These are phyloP conservation scores for Pararge aegeria DNA, from an alignment of 1,140 invertebrate genomes.

Conservation along the genomic window DNA sequence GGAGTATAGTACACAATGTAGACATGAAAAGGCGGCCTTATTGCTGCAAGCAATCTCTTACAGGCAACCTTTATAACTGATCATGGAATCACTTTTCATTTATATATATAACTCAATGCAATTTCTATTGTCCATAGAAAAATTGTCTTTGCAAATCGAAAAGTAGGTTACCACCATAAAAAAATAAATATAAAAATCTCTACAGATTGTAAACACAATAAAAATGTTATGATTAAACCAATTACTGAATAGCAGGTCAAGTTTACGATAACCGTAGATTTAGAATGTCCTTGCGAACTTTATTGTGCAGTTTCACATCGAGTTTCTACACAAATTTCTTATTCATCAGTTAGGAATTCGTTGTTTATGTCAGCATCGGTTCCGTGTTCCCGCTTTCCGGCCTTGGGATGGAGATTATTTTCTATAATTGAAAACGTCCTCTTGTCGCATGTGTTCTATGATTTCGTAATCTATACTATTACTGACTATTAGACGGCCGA, in stretches of 20 bases:
- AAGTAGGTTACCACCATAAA: not conserved
- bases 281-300: constrained; percentile 19
- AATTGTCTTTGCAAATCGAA: not conserved
- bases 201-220: not conserved
- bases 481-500: too few relatives aligned
- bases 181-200: not conserved
- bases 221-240: constrained; percentile 8
- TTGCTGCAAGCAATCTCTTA: too few relatives aligned
- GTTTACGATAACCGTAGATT: constrained; percentile 6
- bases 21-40: too few relatives aligned
- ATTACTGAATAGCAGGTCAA: constrained; percentile 4
- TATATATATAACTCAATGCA: too few relatives aligned
- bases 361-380: constrained; percentile 22
- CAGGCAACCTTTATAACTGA: too few relatives aligned
- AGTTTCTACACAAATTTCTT: constrained; percentile 8
- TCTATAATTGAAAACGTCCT: constrained; percentile 10
- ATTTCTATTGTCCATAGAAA: too few relatives aligned
- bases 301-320: constrained; percentile 12
- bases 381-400: constrained; percentile 6
- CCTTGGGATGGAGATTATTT: constrained; percentile 7
- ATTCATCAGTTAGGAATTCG: constrained; percentile 20
- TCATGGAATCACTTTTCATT: too few relatives aligned
- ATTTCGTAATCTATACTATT: not conserved
- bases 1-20: too few relatives aligned
- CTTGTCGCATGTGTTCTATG: not conserved